A percentile compares a stretch with the other conserved stretches of the same genome.
phyloP scores from a whole-genome alignment of 2,888 invertebrate genomes.

The Pristionchus japonicus region DNA sequence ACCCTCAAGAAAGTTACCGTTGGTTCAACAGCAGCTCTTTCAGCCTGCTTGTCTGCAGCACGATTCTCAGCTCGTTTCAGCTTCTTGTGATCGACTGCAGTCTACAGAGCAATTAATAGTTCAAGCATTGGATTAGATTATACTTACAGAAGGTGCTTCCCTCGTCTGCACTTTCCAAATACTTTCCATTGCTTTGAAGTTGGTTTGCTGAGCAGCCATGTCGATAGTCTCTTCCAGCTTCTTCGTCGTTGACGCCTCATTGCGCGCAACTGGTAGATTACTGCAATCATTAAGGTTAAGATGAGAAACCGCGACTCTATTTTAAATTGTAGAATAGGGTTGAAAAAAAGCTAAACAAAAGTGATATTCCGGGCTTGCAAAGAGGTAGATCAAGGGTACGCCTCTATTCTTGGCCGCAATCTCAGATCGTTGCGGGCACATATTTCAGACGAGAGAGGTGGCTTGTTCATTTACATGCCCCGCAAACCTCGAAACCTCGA shows the following conservation, averaged over 20 bases:
- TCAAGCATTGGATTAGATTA: too few species aligned
- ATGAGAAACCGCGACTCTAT: too few species aligned
- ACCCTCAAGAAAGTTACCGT: neutral
- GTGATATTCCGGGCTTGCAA: too few species aligned
- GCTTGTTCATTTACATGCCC: neutral
- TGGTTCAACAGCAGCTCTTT: slow-evolving; percentile 53
- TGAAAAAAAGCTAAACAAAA: neutral
- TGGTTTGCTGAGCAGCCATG: slow-evolving; percentile 68
- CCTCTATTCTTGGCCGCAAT: too few species aligned
- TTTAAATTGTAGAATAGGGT: too few species aligned
- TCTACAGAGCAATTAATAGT: neutral
- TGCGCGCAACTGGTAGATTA: slow-evolving; percentile 58
- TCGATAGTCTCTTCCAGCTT: slow-evolving; percentile 72
- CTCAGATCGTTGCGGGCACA: too few species aligned
- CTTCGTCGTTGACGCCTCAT: slow-evolving; percentile 60
- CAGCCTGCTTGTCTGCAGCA: slow-evolving; percentile 64
- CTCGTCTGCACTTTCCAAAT: slow-evolving; percentile 72
- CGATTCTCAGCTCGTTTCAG: slow-evolving; percentile 67
- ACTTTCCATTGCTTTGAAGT: slow-evolving; percentile 65
- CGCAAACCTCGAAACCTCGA: too few species aligned
- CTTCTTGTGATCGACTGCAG: slow-evolving; percentile 70
- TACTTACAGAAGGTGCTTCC: slow-evolving; percentile 67
- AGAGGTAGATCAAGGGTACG: too few species aligned
- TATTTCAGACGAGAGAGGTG: too few species aligned
- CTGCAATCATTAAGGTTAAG: slow-evolving; percentile 46